phyloP scores from a whole-genome alignment of 1,140 invertebrate species.

The Drosophila mauritiana region DNA sequence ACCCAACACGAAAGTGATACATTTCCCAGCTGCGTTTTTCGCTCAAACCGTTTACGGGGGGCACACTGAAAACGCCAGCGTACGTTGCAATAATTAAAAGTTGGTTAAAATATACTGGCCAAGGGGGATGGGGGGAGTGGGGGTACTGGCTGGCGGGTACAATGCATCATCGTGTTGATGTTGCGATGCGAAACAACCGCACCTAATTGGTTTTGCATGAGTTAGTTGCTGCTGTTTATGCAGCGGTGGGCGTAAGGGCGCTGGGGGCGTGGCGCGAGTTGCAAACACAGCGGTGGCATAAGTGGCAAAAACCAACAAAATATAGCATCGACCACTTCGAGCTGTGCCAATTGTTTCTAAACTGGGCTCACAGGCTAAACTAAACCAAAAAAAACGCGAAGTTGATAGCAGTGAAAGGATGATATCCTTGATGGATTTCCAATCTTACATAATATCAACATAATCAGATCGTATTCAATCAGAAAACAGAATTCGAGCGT shows the following conservation, averaged over 20 bases:
- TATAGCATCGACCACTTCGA: conserved; percentile 3
- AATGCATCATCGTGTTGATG: conserved; percentile 54
- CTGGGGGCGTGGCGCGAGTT: background rate
- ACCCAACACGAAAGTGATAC: conserved; percentile 4
- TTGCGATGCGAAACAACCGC: conserved; percentile 71
- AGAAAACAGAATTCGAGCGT: background rate
- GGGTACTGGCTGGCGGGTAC: conserved; percentile 4
- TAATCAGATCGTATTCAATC: background rate
- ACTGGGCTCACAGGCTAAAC: background rate
- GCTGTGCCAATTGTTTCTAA: conserved; percentile 5
- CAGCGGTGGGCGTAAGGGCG: conserved; percentile 10
- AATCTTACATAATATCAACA: no score
- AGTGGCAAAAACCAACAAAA: conserved; percentile 47
- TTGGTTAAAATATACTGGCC: conserved; percentile 32
- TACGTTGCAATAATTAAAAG: conserved; percentile 52
- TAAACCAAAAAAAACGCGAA: background rate
- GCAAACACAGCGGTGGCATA: conserved; percentile 55
- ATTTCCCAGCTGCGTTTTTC: conserved; percentile 27
- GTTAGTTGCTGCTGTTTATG: conserved; percentile 34
- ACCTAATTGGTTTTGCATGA: conserved; percentile 81
- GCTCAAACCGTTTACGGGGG: conserved; percentile 25
- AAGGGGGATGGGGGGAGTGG: background rate
- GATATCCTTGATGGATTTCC: no score
- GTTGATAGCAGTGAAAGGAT: background rate
- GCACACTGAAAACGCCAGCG: conserved; percentile 4